Percentiles rank a stretch among this genome's conserved stretches.
These are phyloP conservation scores for Syngnathus scovelli DNA, from an alignment of 2,113 vertebrate species.

Conservation along the genomic window DNA sequence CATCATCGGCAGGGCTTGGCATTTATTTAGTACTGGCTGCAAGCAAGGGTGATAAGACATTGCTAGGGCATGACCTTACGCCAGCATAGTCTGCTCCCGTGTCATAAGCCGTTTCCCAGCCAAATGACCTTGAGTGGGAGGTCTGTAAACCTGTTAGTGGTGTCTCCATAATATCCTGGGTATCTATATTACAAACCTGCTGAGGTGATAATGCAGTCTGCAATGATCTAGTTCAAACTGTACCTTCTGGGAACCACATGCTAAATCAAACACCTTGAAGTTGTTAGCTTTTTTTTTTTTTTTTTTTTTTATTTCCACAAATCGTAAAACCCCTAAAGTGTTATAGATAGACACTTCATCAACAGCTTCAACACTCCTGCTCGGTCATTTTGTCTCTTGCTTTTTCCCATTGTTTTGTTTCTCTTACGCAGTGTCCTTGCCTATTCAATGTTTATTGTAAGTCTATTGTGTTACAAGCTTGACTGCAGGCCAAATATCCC, in stretches of 20 bases:
- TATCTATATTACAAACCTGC: conserved; percentile 22
- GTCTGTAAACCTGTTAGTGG: conserved; percentile 21
- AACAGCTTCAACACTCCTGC: conserved; percentile 21
- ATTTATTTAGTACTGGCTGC: conserved; percentile 13
- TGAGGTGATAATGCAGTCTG: conserved; percentile 1
- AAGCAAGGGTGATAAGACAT: conserved; percentile 11
- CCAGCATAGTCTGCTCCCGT: conserved; percentile 13
- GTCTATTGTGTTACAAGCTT: conserved; percentile 45
- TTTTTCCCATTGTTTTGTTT: conserved; percentile 27
- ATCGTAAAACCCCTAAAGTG: conserved; percentile 42
- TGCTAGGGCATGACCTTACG: conserved; percentile 14
- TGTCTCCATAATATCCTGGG: not conserved
- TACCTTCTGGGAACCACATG: conserved; percentile 21
- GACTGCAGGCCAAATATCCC: conserved; percentile 51
- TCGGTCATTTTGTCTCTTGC: conserved; percentile 17
- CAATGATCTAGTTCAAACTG: conserved; percentile 11
- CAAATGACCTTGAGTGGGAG: conserved; percentile 32
- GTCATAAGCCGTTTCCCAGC: conserved; percentile 13
- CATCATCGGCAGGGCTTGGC: not conserved
- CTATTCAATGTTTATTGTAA: conserved; percentile 42
- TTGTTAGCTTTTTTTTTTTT: conserved; percentile 30
- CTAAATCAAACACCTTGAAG: conserved; percentile 34
- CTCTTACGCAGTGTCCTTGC: conserved; percentile 26
- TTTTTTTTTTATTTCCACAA: conserved; percentile 24
- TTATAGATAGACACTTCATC: conserved; percentile 35